A percentile compares a stretch with the other conserved stretches of the same genome.
These are phyloP conservation scores for Gallirallus australis DNA, from an alignment of 2,797 vertebrate genomes.

Conservation along the genomic window DNA sequence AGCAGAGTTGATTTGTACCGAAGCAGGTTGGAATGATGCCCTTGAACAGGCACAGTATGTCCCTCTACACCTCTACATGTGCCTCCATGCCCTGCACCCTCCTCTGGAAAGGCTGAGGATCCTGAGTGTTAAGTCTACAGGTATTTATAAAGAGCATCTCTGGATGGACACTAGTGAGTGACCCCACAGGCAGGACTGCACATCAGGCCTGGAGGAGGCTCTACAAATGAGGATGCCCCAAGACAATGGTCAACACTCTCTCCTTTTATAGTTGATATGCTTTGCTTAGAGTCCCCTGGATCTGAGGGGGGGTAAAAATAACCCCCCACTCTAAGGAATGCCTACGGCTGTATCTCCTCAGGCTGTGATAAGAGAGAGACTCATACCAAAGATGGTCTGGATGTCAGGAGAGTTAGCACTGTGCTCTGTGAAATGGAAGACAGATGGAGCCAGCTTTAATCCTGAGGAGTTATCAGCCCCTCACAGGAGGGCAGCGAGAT, in stretches of 20 bases:
- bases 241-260: neutral
- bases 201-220: neutral
- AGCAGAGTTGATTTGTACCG: neutral
- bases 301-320: constrained; percentile 25
- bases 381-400: constrained; percentile 67
- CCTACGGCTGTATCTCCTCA: neutral
- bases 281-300: neutral
- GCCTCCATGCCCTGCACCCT: neutral
- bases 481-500: rapidly evolving
- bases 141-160: neutral
- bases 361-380: constrained; percentile 21
- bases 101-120: neutral
- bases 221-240: neutral
- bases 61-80: neutral
- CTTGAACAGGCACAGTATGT: neutral
- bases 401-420: neutral
- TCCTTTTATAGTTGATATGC: constrained; percentile 1
- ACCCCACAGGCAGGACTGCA: neutral
- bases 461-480: neutral
- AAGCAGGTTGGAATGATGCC: neutral
- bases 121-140: neutral
- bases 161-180: neutral
- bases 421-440: neutral
- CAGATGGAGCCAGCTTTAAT: neutral
- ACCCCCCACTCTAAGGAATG: neutral